Percentiles rank a stretch among this genome's conserved stretches.
These are phyloP conservation scores for Laticauda laticaudata DNA, from an alignment of 2,113 vertebrate genomes.

Conservation along the genomic window DNA sequence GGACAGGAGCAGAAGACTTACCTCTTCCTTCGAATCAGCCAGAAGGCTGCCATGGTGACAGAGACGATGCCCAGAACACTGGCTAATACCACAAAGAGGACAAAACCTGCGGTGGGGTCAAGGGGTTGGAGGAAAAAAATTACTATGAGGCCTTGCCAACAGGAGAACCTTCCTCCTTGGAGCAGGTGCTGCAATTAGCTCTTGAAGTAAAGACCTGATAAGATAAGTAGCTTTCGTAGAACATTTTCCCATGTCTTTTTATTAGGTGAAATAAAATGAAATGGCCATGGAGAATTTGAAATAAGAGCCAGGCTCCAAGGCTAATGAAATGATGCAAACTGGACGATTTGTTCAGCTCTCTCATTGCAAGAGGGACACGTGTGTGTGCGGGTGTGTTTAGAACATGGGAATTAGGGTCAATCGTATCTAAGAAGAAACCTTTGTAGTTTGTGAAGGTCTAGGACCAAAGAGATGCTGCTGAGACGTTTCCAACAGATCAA, in stretches of 20 bases:
- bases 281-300: neutral
- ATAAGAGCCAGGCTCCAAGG: neutral
- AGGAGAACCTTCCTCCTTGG: neutral
- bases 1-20: slow-evolving; percentile 54
- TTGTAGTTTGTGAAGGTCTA: slow-evolving; percentile 2
- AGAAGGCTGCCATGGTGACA: slow-evolving; percentile 68
- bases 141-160: neutral
- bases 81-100: slow-evolving; percentile 69
- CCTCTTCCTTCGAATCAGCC: slow-evolving; percentile 78
- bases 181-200: neutral
- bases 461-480: neutral
- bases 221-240: neutral
- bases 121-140: slow-evolving; percentile 36
- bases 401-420: neutral
- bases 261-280: neutral
- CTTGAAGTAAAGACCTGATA: neutral
- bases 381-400: neutral
- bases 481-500: neutral
- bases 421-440: slow-evolving; percentile 5
- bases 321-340: neutral
- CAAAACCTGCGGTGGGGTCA: slow-evolving; percentile 71
- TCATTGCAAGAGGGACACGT: neutral
- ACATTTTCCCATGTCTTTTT: neutral
- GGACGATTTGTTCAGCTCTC: rapidly evolving
- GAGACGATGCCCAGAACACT: slow-evolving; percentile 71